Evolutionary conservation across 2,888 invertebrate genomes (phyloP).

Genomic region (Melinaea marsaeus): DNA sequence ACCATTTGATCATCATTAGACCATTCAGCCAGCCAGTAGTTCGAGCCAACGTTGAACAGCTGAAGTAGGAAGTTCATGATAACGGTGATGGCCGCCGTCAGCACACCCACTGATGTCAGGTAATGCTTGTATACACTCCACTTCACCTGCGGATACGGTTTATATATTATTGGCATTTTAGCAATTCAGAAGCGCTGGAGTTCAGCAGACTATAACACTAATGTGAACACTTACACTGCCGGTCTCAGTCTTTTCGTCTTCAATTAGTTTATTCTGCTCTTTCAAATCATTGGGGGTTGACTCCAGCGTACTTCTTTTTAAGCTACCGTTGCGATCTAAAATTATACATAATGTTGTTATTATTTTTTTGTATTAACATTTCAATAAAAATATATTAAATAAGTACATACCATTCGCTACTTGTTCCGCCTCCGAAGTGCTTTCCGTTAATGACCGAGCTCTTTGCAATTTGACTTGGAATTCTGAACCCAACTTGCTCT

Average conservation of each 20-base stretch:
- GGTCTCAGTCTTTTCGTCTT: constrained; percentile 93
- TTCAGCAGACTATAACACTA: too few species aligned
- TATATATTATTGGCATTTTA: too few species aligned
- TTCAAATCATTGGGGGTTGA: constrained; percentile 57
- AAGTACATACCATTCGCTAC: constrained; percentile 46
- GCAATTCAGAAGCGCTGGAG: too few species aligned
- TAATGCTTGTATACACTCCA: constrained; percentile 93
- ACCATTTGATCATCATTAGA: constrained; percentile 81
- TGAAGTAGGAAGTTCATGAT: constrained; percentile 89
- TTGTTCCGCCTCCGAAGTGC: constrained; percentile 81
- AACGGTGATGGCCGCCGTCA: constrained; percentile 84
- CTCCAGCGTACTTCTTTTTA: constrained; percentile 65
- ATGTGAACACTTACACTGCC: constrained; percentile 83
- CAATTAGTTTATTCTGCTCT: constrained; percentile 87
- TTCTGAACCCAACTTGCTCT: constrained; percentile 81
- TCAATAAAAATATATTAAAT: background rate
- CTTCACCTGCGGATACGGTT: constrained; percentile 80
- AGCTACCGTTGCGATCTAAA: constrained; percentile 66
- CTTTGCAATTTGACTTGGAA: constrained; percentile 82
- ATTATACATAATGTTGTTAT: constrained; percentile 2
- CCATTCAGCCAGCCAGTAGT: constrained; percentile 91
- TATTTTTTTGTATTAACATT: background rate
- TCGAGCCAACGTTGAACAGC: constrained; percentile 91
- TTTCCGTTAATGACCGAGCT: constrained; percentile 85
- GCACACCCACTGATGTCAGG: constrained; percentile 88